phyloP scores from a whole-genome alignment of 2,113 vertebrate genomes.

The Pseudorectes ferrugineus region DNA sequence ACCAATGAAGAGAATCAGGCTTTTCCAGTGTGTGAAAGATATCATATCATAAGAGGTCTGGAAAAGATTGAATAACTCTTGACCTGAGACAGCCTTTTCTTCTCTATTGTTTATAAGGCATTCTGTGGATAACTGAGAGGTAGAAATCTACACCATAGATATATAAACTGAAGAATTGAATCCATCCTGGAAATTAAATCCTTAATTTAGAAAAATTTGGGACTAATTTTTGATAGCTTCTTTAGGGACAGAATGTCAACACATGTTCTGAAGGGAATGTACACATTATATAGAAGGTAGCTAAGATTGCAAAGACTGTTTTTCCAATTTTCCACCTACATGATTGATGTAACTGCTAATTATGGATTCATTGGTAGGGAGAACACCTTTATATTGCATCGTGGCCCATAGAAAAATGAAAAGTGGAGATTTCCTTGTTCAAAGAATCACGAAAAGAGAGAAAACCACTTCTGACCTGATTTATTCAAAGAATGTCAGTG shows the following conservation, averaged over 20 bases:
- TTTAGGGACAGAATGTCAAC: background rate
- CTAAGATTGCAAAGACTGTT: background rate
- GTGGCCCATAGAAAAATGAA: background rate
- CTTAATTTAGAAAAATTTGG: background rate
- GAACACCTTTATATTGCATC: background rate
- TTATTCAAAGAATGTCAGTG: background rate
- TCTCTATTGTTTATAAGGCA: background rate
- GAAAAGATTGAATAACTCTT: background rate
- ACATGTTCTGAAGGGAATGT: background rate
- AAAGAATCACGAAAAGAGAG: background rate
- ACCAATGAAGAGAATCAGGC: background rate
- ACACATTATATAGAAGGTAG: background rate
- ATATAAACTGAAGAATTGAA: background rate
- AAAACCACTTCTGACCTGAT: background rate
- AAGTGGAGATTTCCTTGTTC: background rate
- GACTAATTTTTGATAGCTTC: background rate
- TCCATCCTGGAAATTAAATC: background rate
- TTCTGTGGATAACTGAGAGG: background rate
- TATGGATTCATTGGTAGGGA: background rate
- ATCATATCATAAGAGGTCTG: background rate
- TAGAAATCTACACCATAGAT: background rate
- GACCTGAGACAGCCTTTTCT: background rate
- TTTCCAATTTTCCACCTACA: background rate
- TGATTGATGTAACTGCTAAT: background rate
- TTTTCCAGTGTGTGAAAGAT: background rate